Percentiles rank a stretch among this genome's conserved stretches.
phyloP scores from a whole-genome alignment of 2,113 vertebrate species.

The Gymnocephalus cernua region DNA sequence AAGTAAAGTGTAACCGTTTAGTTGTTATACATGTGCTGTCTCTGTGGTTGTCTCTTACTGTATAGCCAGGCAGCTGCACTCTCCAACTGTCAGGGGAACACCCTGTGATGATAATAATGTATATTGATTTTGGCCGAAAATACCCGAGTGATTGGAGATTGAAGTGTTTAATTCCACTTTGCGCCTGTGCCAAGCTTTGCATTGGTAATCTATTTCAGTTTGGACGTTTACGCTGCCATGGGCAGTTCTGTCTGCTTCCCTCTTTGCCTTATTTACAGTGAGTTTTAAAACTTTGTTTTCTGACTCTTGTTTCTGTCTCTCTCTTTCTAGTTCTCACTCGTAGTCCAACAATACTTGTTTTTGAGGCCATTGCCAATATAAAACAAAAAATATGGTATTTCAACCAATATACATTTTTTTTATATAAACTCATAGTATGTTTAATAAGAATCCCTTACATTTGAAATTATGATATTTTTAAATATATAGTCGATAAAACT shows the following conservation, averaged over 20 bases:
- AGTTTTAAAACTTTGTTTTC: slow-evolving; percentile 10
- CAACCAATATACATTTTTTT: neutral
- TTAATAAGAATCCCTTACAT: neutral
- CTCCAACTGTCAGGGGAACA: slow-evolving; percentile 35
- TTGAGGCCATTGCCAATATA: neutral
- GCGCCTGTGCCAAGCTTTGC: slow-evolving; percentile 70
- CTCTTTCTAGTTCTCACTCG: too few relatives aligned
- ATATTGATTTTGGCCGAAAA: slow-evolving; percentile 80
- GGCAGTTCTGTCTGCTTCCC: slow-evolving; percentile 54
- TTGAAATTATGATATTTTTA: neutral
- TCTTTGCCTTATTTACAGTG: slow-evolving; percentile 17
- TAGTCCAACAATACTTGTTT: neutral
- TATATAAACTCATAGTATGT: neutral
- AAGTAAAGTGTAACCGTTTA: too few relatives aligned
- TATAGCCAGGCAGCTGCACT: slow-evolving; percentile 19
- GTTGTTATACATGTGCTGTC: slow-evolving; percentile 20
- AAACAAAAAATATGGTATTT: neutral
- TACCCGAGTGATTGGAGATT: slow-evolving; percentile 73
- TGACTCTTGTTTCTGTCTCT: neutral
- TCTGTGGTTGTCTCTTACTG: slow-evolving; percentile 17
- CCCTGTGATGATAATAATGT: slow-evolving; percentile 74
- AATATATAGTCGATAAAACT: neutral
- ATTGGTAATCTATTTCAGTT: slow-evolving; percentile 78
- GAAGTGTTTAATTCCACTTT: slow-evolving; percentile 80
- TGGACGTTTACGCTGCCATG: slow-evolving; percentile 54